Evolutionary conservation across 2,888 invertebrate genomes (phyloP), one percentile per base, ranked within the genome.

Genomic region (Synergus itoensis): DNA sequence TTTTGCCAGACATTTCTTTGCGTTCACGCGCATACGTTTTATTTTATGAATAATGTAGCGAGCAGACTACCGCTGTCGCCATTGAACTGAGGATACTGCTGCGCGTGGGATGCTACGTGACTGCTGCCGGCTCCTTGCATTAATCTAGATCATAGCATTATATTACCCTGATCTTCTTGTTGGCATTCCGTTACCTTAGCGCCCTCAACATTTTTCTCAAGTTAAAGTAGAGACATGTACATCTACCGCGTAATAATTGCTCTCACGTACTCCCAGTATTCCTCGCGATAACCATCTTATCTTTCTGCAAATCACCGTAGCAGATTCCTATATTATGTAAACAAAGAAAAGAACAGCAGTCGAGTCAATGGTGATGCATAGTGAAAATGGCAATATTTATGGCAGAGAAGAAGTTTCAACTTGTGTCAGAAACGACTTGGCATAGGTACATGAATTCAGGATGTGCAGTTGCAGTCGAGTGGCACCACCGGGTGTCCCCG

Each of bases 141-240:
- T 90, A 90, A 90, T 90, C 90, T 90, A 88, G 90, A 90, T 90
- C 90, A 88, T 85, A 85, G 85, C 87, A 88, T 85, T 88, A 89
- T 87, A 89, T 87, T 86, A 87, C 84, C 85, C 64, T 77, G 80
- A 79, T 84, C 84, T 85, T 88, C 84, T 86, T 86, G 86, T 88
- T 88, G 86, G 85, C 84, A 85, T 85, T 85, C 86, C 85, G 78
- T 62, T 62, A 65, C 45, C 69, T 69, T 48, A 48, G 69, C 48
- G 45, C 69, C 69, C 69, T 69, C 45, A 45, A 45, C 53, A 69
- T 40, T 77, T 77, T 79, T 77, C 78, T 36, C 21, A 78, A 79
- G 40, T 67, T 36, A 16, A 80, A 79, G 45, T 67, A 73, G 36
- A 60, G 57, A 28, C n/a, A 48, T 57, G 60, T 67, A 36, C 67